A percentile compares a stretch with the other conserved stretches of the same genome.
Conservation (phyloP, 2,113 vertebrate species). For the Grammomys surdaster region DNA sequence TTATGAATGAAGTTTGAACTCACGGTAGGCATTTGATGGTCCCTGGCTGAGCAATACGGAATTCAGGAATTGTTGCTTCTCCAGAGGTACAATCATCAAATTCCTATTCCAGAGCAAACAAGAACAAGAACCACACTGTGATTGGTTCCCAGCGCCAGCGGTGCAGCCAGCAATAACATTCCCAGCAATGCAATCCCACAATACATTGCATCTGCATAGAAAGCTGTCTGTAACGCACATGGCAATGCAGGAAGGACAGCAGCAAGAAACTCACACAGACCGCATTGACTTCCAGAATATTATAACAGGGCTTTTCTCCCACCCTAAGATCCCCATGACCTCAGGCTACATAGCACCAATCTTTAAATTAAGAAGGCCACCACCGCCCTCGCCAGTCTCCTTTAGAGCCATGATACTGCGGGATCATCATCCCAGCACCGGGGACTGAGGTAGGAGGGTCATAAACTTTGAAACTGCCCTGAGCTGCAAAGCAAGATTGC, state of each 20-base stretch:
- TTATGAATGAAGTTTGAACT: neutral
- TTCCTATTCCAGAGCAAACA: conserved; percentile 37
- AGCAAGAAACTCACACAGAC: neutral
- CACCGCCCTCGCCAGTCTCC: neutral
- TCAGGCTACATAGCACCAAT: neutral
- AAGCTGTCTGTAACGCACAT: neutral
- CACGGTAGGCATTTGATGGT: neutral
- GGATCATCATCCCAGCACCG: no score
- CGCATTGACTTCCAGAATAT: neutral
- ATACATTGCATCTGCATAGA: neutral
- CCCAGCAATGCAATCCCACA: neutral
- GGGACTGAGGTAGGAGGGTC: neutral
- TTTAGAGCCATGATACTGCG: neutral
- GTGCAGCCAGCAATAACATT: neutral
- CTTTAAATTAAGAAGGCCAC: neutral
- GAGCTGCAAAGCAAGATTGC: neutral
- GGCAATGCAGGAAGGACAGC: neutral
- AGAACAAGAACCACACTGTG: neutral
- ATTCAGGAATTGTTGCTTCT: conserved; percentile 26
- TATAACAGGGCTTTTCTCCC: fast-evolving
- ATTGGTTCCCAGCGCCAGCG: neutral
- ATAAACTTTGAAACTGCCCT: neutral
- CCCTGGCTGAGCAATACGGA: neutral
- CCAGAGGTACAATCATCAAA: conserved; percentile 36
- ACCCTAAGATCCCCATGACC: no score